Evolutionary conservation across 1,140 invertebrate species (phyloP).

Genomic region (Eurosta solidaginis): DNA sequence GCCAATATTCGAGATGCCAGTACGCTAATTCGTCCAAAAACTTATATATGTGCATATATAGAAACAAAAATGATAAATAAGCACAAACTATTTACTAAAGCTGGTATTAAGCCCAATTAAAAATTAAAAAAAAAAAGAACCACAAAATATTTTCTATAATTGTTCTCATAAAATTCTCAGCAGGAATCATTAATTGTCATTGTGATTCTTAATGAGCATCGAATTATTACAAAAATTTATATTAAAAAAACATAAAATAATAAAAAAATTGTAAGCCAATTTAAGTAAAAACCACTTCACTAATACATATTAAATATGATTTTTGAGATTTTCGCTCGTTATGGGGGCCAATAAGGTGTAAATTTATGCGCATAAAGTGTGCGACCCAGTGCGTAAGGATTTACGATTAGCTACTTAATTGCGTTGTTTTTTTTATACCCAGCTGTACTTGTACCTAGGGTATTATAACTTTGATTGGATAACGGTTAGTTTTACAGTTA

Average conservation of each 20-base stretch:
- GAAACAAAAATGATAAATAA: too few relatives aligned
- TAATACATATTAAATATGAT: not conserved
- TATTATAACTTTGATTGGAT: too few relatives aligned
- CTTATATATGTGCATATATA: too few relatives aligned
- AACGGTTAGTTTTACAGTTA: too few relatives aligned
- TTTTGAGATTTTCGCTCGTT: slow-evolving; percentile 19
- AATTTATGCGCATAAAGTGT: slow-evolving; percentile 31
- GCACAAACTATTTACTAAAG: too few relatives aligned
- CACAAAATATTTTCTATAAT: too few relatives aligned
- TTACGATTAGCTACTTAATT: not conserved
- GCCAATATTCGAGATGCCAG: too few relatives aligned
- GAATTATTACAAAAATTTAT: not conserved
- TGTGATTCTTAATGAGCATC: not conserved
- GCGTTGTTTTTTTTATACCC: too few relatives aligned
- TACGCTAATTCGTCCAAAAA: too few relatives aligned
- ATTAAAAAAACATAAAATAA: not conserved
- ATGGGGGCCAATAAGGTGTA: slow-evolving; percentile 32
- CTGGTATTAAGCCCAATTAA: too few relatives aligned
- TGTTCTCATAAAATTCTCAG: not conserved
- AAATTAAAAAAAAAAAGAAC: too few relatives aligned
- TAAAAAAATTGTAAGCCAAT: not conserved
- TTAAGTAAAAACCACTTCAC: not conserved
- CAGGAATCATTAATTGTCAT: not conserved
- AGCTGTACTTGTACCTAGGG: too few relatives aligned
- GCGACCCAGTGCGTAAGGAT: not conserved